Evolutionary conservation across 30 jellyfish, hydroid and myxozoan species (phyloP).

Genomic region (Haliclystus octoradiatus): DNA sequence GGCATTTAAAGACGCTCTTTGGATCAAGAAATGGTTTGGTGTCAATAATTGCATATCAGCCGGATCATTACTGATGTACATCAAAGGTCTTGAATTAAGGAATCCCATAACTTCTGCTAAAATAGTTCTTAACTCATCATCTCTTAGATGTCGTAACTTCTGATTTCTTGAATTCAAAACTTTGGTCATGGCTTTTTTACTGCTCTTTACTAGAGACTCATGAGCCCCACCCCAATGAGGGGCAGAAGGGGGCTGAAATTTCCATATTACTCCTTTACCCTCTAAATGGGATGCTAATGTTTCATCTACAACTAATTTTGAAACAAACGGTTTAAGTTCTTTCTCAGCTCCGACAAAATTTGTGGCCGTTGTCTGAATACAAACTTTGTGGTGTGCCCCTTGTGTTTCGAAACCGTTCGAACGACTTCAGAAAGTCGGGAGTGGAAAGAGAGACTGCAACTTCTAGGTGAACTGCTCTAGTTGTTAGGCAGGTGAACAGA

Average conservation of each 20-base stretch:
- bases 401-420: constrained; percentile 10
- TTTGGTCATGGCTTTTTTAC: constrained; percentile 22
- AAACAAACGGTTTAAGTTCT: constrained; percentile 7
- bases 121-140: no score
- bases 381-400: constrained; percentile 14
- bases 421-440: no score
- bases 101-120: no score
- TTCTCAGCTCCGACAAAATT: constrained; percentile 9
- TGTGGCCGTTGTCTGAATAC: constrained; percentile 13
- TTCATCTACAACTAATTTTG: constrained; percentile 5
- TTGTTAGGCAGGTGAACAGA: constrained; percentile 16
- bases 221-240: constrained; percentile 26
- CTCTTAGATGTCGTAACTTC: no score
- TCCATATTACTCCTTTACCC: constrained; percentile 17
- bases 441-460: constrained; percentile 20
- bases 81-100: no score
- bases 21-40: no score
- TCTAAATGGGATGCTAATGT: constrained; percentile 5
- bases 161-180: no score
- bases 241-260: constrained; percentile 22
- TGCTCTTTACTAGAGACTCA: constrained; percentile 18
- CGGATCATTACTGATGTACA: no score
- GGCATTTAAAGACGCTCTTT: no score
- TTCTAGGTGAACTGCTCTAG: constrained; percentile 25
- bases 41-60: no score